Percentiles rank a stretch among this genome's conserved stretches.
Conservation (phyloP, 2,888 invertebrate genomes). For the Abscondita cerata region DNA sequence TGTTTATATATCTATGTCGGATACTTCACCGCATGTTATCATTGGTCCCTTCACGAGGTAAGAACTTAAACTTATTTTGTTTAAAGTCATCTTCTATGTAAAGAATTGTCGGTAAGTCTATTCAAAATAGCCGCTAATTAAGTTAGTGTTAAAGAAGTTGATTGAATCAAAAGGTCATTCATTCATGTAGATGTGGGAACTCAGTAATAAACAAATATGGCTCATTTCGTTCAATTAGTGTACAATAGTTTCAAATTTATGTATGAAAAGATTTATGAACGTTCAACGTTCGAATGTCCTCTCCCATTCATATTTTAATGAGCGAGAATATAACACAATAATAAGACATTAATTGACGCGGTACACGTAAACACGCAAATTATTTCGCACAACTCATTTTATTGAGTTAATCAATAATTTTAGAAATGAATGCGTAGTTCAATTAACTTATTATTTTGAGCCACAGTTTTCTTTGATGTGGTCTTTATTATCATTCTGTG, state of each 20-base stretch:
- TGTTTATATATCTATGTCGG: constrained; percentile 18
- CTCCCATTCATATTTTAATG: too few species aligned
- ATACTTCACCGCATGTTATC: constrained; percentile 23
- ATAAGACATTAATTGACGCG: too few species aligned
- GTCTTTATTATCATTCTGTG: too few species aligned
- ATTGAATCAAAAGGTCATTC: constrained; percentile 45
- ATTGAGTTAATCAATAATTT: constrained; percentile 1
- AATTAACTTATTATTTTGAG: background rate
- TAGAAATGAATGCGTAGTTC: constrained; percentile 3
- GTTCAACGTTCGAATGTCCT: too few species aligned
- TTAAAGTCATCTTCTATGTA: constrained; percentile 29
- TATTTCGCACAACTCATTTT: too few species aligned
- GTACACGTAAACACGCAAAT: too few species aligned
- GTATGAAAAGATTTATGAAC: background rate
- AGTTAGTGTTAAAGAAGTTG: constrained; percentile 43
- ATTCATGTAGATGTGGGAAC: constrained; percentile 41
- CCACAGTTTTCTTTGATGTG: too few species aligned
- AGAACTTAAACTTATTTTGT: constrained; percentile 7
- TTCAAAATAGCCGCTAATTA: constrained; percentile 40
- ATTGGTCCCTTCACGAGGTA: constrained; percentile 36
- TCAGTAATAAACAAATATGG: constrained; percentile 15
- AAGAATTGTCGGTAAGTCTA: constrained; percentile 27
- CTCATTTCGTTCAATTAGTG: constrained; percentile 9
- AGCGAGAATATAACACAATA: too few species aligned
- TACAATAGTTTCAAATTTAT: constrained; percentile 10